Percentiles rank a stretch among this genome's conserved stretches.
phyloP scores from a whole-genome alignment of 2,113 vertebrate species.

The Scomber scombrus region DNA sequence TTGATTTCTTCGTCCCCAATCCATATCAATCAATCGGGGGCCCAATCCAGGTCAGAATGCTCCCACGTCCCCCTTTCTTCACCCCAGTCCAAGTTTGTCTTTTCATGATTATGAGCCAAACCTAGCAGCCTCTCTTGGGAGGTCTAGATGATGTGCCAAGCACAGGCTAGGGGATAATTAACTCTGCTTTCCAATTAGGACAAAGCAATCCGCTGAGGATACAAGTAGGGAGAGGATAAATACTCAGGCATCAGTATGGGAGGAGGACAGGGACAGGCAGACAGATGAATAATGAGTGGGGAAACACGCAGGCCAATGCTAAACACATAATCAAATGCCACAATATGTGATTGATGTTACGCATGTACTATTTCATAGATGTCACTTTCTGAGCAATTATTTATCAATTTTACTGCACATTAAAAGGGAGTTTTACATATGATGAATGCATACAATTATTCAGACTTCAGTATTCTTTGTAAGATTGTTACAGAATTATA shows the following conservation, averaged over 20 bases:
- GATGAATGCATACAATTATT: neutral
- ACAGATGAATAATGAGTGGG: slow-evolving; percentile 47
- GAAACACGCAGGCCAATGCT: slow-evolving; percentile 33
- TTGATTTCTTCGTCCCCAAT: slow-evolving; percentile 49
- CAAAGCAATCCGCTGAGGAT: slow-evolving; percentile 72
- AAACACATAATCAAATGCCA: slow-evolving; percentile 22
- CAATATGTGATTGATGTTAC: slow-evolving; percentile 3
- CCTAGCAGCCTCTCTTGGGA: slow-evolving; percentile 70
- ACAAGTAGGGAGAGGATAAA: slow-evolving; percentile 70
- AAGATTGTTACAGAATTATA: neutral
- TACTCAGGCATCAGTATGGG: slow-evolving; percentile 54
- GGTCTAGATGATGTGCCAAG: slow-evolving; percentile 76
- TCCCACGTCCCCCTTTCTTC: slow-evolving; percentile 25
- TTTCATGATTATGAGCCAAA: slow-evolving; percentile 63
- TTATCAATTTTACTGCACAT: neutral
- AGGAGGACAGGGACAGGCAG: slow-evolving; percentile 38
- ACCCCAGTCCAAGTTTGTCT: slow-evolving; percentile 26
- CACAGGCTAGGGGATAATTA: slow-evolving; percentile 81
- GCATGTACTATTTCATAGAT: too few relatives aligned
- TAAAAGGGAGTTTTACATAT: neutral
- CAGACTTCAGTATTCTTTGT: neutral
- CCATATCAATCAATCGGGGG: slow-evolving; percentile 54
- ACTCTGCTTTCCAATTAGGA: slow-evolving; percentile 83
- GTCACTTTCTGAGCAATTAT: neutral
- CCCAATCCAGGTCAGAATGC: slow-evolving; percentile 39